Conservation (phyloP, 2,888 invertebrate species). For the Acanthacorydalis orientalis region DNA sequence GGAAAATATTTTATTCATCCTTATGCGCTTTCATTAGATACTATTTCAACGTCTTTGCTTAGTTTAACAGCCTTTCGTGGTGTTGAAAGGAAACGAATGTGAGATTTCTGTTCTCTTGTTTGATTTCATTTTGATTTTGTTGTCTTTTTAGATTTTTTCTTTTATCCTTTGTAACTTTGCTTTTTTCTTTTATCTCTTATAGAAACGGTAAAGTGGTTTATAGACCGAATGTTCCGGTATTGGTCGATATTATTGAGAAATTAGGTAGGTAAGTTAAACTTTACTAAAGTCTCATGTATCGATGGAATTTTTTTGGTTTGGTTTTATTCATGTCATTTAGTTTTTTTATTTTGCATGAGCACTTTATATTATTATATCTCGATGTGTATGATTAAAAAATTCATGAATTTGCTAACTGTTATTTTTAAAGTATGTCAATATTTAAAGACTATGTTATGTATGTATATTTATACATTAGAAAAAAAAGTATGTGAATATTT, state of each 20-base stretch:
- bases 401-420: too few relatives aligned
- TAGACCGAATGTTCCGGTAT: constrained; percentile 9
- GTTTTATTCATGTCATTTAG: neutral
- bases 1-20: constrained; percentile 36
- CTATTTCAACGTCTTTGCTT: constrained; percentile 35
- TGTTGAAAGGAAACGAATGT: constrained; percentile 21
- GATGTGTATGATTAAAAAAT: too few relatives aligned
- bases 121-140: constrained; percentile 1
- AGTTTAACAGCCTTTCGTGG: constrained; percentile 31
- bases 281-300: neutral
- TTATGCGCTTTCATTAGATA: constrained; percentile 57
- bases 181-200: constrained; percentile 3
- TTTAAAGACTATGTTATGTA: too few relatives aligned
- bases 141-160: neutral
- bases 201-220: constrained; percentile 7
- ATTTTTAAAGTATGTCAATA: too few relatives aligned
- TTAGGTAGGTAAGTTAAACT: constrained; percentile 16
- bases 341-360: neutral
- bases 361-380: too few relatives aligned
- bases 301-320: neutral
- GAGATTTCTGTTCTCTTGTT: constrained; percentile 8
- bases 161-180: neutral
- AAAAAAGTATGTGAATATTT: too few relatives aligned
- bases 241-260: constrained; percentile 13
- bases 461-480: too few relatives aligned